Conservation (phyloP, 2,888 invertebrate genomes). For the Scaptomyza cyrtandrae region DNA sequence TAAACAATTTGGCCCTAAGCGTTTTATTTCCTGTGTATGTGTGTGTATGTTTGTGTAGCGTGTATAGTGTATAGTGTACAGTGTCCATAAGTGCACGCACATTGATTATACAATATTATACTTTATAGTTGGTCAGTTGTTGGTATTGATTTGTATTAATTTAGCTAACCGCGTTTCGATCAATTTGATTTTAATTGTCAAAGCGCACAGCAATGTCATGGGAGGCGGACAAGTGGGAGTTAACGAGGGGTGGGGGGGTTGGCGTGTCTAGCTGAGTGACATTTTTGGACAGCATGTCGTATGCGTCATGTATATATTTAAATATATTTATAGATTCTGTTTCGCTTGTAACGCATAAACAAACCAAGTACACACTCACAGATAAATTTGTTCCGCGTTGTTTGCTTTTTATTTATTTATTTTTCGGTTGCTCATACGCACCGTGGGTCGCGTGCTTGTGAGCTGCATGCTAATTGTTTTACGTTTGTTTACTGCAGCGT, state of each 20-base stretch:
- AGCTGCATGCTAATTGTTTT: slow-evolving; percentile 60
- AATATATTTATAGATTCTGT: slow-evolving; percentile 65
- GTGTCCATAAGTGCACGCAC: slow-evolving; percentile 59
- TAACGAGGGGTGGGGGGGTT: slow-evolving; percentile 17
- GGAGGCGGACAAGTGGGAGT: neutral
- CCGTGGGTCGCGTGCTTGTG: slow-evolving; percentile 65
- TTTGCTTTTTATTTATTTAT: slow-evolving; percentile 5
- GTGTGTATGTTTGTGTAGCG: neutral
- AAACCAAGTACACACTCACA: slow-evolving; percentile 37
- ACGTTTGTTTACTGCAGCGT: slow-evolving; percentile 47
- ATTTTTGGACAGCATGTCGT: slow-evolving; percentile 71
- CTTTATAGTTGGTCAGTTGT: slow-evolving; percentile 39
- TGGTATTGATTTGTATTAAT: slow-evolving; percentile 53
- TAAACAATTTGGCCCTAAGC: slow-evolving; percentile 35
- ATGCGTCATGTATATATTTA: slow-evolving; percentile 65
- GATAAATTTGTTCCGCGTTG: slow-evolving; percentile 65
- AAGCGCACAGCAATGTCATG: slow-evolving; percentile 49
- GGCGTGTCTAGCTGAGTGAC: slow-evolving; percentile 57
- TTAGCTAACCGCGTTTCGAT: slow-evolving; percentile 73
- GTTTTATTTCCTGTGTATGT: slow-evolving; percentile 19
- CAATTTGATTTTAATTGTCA: slow-evolving; percentile 74
- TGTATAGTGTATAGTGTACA: no score
- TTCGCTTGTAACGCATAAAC: slow-evolving; percentile 75
- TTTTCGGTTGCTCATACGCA: slow-evolving; percentile 67
- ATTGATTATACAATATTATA: slow-evolving; percentile 68